These are phyloP conservation scores for Sus scrofa DNA, from an alignment of 2,113 vertebrate species.

Conservation along the genomic window DNA sequence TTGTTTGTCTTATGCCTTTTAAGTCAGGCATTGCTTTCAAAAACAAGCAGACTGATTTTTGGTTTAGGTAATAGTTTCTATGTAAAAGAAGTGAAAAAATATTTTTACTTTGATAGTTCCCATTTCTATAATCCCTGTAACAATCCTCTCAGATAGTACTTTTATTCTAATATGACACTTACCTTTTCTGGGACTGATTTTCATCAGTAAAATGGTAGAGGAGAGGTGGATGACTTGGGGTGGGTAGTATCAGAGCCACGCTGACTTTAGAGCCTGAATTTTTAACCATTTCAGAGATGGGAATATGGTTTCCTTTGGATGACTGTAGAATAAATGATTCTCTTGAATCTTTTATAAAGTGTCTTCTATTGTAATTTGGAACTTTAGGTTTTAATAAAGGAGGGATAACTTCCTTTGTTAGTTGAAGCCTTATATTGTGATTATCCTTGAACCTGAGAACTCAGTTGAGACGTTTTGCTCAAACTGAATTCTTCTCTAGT, in stretches of 20 bases:
- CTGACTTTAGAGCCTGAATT: not conserved
- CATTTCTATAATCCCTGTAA: not conserved
- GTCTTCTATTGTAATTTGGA: not conserved
- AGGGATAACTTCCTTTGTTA: not conserved
- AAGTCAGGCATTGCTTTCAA: not conserved
- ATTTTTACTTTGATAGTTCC: not conserved
- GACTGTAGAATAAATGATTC: not conserved
- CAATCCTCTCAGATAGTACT: not conserved
- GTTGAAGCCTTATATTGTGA: not conserved
- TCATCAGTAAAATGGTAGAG: not conserved
- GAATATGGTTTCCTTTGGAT: not conserved
- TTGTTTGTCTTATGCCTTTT: not conserved
- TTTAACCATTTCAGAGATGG: not conserved
- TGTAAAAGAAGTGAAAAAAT: not conserved
- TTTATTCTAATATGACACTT: not conserved
- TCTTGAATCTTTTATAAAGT: not conserved
- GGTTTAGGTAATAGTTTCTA: not conserved
- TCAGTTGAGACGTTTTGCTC: not conserved
- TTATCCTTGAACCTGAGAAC: not conserved
- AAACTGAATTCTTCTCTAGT: not conserved
- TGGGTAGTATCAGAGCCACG: not conserved
- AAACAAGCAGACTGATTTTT: not conserved
- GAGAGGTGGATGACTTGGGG: not conserved
- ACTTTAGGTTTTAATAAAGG: not conserved
- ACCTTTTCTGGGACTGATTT: slow-evolving; percentile 9